Conservation (phyloP, 2,888 invertebrate species). For the Ryuthela nishihirai region DNA sequence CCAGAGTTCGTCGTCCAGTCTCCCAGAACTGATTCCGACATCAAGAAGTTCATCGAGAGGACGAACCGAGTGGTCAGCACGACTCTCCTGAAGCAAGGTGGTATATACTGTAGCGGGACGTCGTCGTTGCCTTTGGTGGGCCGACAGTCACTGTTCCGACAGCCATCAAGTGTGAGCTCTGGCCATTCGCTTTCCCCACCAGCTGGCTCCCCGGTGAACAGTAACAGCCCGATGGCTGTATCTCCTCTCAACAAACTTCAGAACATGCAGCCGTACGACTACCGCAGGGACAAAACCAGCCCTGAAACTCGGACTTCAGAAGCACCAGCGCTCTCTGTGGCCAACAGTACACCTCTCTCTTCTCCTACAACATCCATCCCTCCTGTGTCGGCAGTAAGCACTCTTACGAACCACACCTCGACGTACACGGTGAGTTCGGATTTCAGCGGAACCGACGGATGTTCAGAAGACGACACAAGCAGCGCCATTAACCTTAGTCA, state of each 20-base stretch:
- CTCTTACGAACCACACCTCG: conserved; percentile 36
- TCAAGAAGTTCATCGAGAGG: conserved; percentile 58
- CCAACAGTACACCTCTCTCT: conserved; percentile 23
- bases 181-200: conserved; percentile 29
- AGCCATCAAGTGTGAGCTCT: conserved; percentile 34
- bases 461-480: conserved; percentile 45
- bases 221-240: conserved; percentile 59
- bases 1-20: conserved; percentile 39
- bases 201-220: conserved; percentile 17
- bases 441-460: conserved; percentile 27
- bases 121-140: conserved; percentile 6
- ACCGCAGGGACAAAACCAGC: conserved; percentile 59
- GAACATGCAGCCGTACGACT: conserved; percentile 95
- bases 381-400: conserved; percentile 41
- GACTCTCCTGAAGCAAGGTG: background rate
- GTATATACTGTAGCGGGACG: background rate
- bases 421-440: conserved; percentile 36
- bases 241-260: conserved; percentile 84
- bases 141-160: conserved; percentile 13
- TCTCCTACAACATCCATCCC: conserved; percentile 43
- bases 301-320: conserved; percentile 18
- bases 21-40: conserved; percentile 55
- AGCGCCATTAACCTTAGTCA: conserved; percentile 64
- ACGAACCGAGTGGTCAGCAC: conserved; percentile 44
- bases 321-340: background rate